Percentiles rank a stretch among this genome's conserved stretches.
Conservation (phyloP, 2,888 invertebrate species). For the Taphrorychus bicolor region DNA sequence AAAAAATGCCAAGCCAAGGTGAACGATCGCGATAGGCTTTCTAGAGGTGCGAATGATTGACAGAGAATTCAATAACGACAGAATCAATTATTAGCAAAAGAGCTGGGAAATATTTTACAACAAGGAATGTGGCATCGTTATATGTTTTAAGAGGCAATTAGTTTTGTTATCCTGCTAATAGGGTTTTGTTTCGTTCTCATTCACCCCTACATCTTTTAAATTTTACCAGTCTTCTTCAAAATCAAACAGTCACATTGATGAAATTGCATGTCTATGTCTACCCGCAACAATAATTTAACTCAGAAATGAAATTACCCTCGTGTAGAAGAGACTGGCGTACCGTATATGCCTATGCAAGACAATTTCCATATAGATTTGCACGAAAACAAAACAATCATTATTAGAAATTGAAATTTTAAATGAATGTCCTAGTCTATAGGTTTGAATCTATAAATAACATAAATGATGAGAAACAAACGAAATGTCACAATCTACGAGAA, state of each 20-base stretch:
- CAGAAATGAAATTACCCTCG: neutral
- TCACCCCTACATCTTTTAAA: no score
- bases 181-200: no score
- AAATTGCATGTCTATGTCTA: neutral
- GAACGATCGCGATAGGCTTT: constrained; percentile 22
- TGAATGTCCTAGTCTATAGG: neutral
- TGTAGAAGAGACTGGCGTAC: neutral
- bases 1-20: constrained; percentile 33
- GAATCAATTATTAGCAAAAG: neutral
- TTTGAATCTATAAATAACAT: neutral
- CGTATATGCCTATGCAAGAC: neutral
- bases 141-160: no score
- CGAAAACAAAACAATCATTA: neutral
- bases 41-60: neutral
- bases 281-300: neutral
- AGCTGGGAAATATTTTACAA: neutral
- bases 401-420: neutral
- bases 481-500: constrained; percentile 17
- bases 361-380: neutral
- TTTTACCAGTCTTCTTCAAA: no score
- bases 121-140: neutral
- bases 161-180: no score
- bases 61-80: neutral
- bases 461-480: neutral
- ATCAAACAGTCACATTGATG: neutral